These are phyloP conservation scores for Charina bottae DNA, from an alignment of 2,113 vertebrate genomes.

Conservation along the genomic window DNA sequence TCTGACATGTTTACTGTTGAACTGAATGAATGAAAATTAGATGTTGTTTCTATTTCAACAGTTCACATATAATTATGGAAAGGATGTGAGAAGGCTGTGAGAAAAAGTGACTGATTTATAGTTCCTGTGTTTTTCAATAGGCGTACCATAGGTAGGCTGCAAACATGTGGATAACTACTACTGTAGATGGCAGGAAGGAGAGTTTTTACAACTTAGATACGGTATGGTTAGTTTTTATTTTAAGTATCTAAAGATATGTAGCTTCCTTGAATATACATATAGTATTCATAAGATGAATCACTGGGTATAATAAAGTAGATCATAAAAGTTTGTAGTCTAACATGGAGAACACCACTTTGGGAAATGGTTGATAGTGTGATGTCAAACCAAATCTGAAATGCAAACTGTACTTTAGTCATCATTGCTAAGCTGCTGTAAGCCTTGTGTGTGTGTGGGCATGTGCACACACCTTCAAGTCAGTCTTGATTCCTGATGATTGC, in stretches of 20 bases:
- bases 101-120: not conserved
- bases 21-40: conserved; percentile 2
- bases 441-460: not conserved
- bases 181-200: not conserved
- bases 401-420: not conserved
- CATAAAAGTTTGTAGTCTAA: not conserved
- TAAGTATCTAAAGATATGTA: not conserved
- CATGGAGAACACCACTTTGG: not conserved
- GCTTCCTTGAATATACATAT: not conserved
- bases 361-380: not conserved
- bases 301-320: not conserved
- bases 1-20: not conserved
- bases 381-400: not conserved
- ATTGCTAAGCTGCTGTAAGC: not conserved
- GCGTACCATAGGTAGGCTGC: not conserved
- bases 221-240: not conserved
- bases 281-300: not conserved
- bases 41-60: not conserved
- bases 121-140: not conserved
- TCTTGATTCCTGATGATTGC: not conserved
- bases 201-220: not conserved
- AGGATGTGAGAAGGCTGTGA: not conserved
- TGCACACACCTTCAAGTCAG: not conserved
- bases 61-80: not conserved
- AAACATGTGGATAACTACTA: not conserved